Evolutionary conservation across 2,113 vertebrate species (phyloP).

Genomic region (Scomber scombrus): DNA sequence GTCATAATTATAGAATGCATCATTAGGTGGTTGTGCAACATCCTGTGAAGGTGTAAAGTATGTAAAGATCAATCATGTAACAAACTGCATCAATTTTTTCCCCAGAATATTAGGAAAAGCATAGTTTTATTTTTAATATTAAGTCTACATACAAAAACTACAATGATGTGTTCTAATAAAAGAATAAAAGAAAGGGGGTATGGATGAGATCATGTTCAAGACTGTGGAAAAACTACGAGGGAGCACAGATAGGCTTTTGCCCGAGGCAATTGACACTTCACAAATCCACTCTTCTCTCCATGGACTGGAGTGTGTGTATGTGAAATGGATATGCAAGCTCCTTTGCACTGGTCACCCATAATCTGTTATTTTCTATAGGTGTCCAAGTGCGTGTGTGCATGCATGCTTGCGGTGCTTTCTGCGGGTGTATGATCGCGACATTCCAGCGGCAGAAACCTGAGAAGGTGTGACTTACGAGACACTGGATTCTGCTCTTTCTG

Average conservation of each 20-base stretch:
- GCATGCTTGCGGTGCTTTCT: conserved; percentile 3
- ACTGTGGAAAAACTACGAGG: conserved; percentile 42
- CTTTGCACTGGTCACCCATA: conserved; percentile 53
- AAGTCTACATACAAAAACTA: not conserved
- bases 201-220: conserved; percentile 37
- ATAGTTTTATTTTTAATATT: not conserved
- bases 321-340: conserved; percentile 52
- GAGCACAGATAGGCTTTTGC: conserved; percentile 42
- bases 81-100: not conserved
- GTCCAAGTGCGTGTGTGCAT: conserved; percentile 40
- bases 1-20: conserved; percentile 34
- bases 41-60: conserved; percentile 39
- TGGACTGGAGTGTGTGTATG: conserved; percentile 40
- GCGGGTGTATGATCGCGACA: conserved; percentile 50
- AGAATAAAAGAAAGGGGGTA: conserved; percentile 13
- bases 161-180: conserved; percentile 35
- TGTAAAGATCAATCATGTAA: conserved; percentile 26
- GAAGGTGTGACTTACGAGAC: conserved; percentile 79
- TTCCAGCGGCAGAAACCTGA: conserved; percentile 77
- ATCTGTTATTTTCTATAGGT: conserved; percentile 61
- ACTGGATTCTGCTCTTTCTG: conserved; percentile 74
- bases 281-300: conserved; percentile 60
- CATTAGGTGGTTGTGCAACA: conserved; percentile 44
- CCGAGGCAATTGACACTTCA: conserved; percentile 54
- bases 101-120: not conserved